phyloP scores from a whole-genome alignment of 2,113 vertebrate species.

The Quiscalus mexicanus region DNA sequence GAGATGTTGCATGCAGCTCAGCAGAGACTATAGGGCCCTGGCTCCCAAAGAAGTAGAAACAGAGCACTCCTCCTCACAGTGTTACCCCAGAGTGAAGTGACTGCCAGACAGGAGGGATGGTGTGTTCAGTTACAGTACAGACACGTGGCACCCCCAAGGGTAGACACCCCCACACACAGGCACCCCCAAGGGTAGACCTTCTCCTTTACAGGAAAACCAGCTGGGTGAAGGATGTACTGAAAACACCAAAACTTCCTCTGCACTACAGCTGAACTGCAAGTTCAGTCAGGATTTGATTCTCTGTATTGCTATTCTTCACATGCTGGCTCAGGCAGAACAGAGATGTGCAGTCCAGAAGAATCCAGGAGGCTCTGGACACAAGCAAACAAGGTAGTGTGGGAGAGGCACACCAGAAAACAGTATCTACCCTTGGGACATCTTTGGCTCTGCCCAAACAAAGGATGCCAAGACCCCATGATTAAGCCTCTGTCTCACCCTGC shows the following conservation, averaged over 20 bases:
- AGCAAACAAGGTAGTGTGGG: not conserved
- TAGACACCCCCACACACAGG: not conserved
- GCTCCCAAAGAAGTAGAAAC: not conserved
- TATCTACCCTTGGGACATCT: not conserved
- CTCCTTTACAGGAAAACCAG: not conserved
- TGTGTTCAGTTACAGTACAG: not conserved
- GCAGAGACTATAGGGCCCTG: not conserved
- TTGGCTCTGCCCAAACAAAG: not conserved
- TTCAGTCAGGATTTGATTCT: not conserved
- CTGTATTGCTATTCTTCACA: not conserved
- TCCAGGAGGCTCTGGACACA: not conserved
- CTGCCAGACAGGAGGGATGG: not conserved
- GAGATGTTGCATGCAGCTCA: not conserved
- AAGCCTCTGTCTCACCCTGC: not conserved
- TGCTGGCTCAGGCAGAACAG: not conserved
- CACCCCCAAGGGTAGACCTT: rapidly evolving
- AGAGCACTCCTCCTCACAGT: not conserved
- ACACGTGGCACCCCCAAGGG: not conserved
- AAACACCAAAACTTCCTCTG: not conserved
- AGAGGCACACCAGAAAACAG: not conserved
- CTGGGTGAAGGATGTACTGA: not conserved
- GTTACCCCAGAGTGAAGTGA: not conserved
- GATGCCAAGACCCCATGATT: not conserved
- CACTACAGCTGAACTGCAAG: not conserved
- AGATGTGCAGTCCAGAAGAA: not conserved